phyloP scores from a whole-genome alignment of 2,113 vertebrate species.

The Cottus gobio region DNA sequence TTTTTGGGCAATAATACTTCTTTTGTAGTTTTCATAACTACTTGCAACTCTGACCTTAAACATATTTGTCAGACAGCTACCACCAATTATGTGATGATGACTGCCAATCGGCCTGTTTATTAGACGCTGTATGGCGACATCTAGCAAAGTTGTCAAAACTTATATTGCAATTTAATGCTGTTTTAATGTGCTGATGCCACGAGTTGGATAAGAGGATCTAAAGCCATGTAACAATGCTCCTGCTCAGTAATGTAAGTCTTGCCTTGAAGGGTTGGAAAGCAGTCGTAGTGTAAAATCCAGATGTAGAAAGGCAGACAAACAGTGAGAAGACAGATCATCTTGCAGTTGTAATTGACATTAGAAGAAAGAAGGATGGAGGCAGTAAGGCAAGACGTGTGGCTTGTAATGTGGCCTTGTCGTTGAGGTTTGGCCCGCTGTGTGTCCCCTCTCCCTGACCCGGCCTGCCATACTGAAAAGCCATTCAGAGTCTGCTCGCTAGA shows the following conservation, averaged over 20 bases:
- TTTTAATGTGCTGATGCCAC: too few species aligned
- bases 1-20: too few species aligned
- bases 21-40: too few species aligned
- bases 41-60: too few species aligned
- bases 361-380: slow-evolving; percentile 16
- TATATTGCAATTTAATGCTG: too few species aligned
- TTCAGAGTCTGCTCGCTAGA: slow-evolving; percentile 64
- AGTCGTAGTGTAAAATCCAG: slow-evolving; percentile 40
- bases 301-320: slow-evolving; percentile 21
- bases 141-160: too few species aligned
- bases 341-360: slow-evolving; percentile 16
- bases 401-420: slow-evolving; percentile 68
- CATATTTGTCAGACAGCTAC: too few species aligned
- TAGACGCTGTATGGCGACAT: too few species aligned
- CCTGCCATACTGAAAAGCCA: slow-evolving; percentile 74
- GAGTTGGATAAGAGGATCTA: too few species aligned
- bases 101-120: too few species aligned
- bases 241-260: not conserved
- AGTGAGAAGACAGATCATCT: slow-evolving; percentile 20
- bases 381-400: slow-evolving; percentile 63
- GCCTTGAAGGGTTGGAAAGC: not conserved
- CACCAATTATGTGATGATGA: too few species aligned
- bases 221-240: not conserved
- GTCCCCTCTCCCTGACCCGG: slow-evolving; percentile 70
- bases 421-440: slow-evolving; percentile 65